These are phyloP conservation scores for Trachurus trachurus DNA, from an alignment of 2,797 vertebrate species.

Conservation along the genomic window DNA sequence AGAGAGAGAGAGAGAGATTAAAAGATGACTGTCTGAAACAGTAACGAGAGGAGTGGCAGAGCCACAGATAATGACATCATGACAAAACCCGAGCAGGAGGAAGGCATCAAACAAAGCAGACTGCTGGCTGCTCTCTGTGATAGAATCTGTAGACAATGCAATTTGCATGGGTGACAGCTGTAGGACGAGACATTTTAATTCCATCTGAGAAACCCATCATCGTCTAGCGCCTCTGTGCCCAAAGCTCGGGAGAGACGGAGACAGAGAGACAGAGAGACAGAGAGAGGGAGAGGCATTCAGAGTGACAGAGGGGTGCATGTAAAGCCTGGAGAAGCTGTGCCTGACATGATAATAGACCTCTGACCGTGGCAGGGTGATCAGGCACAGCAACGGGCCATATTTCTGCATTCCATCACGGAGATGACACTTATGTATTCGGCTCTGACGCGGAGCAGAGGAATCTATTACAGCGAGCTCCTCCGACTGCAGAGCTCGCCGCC, in stretches of 20 bases:
- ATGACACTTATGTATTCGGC: conserved; percentile 32
- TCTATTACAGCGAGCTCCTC: neutral
- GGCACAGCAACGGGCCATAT: conserved; percentile 23
- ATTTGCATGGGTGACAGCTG: conserved; percentile 82
- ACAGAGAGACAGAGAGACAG: neutral
- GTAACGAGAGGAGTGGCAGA: conserved; percentile 43
- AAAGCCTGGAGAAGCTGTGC: conserved; percentile 51
- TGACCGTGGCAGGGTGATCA: conserved; percentile 27
- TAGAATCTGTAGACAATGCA: conserved; percentile 73
- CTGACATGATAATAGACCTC: conserved; percentile 71
- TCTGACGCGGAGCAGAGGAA: conserved; percentile 14
- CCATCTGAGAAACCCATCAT: conserved; percentile 74
- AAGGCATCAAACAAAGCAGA: conserved; percentile 60
- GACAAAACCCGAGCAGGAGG: conserved; percentile 51
- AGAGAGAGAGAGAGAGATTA: conserved; percentile 43
- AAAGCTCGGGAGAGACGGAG: conserved; percentile 22
- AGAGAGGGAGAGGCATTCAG: conserved; percentile 23
- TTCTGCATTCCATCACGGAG: conserved; percentile 49
- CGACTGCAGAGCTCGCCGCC: neutral
- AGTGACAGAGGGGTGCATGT: conserved; percentile 57
- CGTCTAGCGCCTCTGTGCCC: conserved; percentile 23
- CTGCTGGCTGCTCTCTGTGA: conserved; percentile 60
- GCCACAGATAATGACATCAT: conserved; percentile 56
- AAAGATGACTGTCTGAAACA: conserved; percentile 50
- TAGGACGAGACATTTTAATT: conserved; percentile 76